Evolutionary conservation across 2,113 vertebrate species (phyloP).

Genomic region (Bungarus multicinctus): DNA sequence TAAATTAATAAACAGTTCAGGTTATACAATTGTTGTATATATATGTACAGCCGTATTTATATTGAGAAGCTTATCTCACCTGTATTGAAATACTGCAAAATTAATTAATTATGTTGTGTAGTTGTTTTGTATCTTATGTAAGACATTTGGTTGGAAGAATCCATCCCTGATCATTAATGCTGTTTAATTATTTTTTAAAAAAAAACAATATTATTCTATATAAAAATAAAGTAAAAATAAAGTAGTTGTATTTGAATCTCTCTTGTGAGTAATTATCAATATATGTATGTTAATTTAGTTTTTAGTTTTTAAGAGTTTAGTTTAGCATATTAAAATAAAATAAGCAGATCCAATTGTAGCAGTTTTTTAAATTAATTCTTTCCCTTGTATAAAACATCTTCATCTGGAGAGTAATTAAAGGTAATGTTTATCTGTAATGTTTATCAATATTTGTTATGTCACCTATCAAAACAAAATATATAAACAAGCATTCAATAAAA

Average conservation of each 20-base stretch:
- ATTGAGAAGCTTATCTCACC: background rate
- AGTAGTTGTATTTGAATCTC: constrained; percentile 34
- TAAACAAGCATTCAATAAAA: background rate
- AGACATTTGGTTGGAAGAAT: constrained; percentile 48
- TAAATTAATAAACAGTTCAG: background rate
- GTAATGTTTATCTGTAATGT: background rate
- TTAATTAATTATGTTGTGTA: constrained; percentile 36
- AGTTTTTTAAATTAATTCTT: background rate
- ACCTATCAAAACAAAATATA: background rate
- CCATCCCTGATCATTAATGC: constrained; percentile 43
- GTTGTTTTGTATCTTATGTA: constrained; percentile 40
- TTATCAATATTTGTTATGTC: background rate
- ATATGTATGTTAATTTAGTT: constrained; percentile 56
- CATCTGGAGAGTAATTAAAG: background rate
- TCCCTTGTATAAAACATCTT: constrained; percentile 4
- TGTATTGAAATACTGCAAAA: background rate
- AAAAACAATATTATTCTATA: constrained; percentile 48
- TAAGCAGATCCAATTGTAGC: background rate
- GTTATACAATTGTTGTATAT: background rate
- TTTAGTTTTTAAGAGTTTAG: constrained; percentile 61
- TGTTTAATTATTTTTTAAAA: constrained; percentile 60
- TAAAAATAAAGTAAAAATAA: constrained; percentile 44
- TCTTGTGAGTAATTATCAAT: constrained; percentile 43
- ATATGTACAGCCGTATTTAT: constrained; percentile 27
- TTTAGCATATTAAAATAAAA: constrained; percentile 53